These are phyloP conservation scores for Dryadula phaetusa DNA, from an alignment of 2,888 invertebrate species.

Conservation along the genomic window DNA sequence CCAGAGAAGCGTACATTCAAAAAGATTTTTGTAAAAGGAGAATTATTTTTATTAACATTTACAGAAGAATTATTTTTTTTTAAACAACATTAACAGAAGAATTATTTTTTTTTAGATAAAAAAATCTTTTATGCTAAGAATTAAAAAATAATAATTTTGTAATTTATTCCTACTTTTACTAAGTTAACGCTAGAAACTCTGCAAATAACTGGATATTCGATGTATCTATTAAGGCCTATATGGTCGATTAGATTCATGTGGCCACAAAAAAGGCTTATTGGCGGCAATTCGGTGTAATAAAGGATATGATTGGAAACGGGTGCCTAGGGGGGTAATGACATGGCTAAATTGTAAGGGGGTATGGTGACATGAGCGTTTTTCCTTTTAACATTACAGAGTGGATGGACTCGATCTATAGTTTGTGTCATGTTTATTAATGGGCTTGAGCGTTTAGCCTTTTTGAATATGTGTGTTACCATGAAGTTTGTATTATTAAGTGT, in stretches of 20 bases:
- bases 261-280: constrained; percentile 34
- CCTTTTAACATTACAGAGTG: constrained; percentile 30
- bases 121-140: too few species aligned
- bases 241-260: constrained; percentile 17
- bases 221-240: constrained; percentile 15
- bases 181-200: background rate
- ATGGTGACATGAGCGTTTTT: constrained; percentile 30
- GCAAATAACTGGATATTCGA: background rate
- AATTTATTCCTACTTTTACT: background rate
- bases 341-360: constrained; percentile 42
- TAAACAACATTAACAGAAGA: too few species aligned
- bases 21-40: too few species aligned
- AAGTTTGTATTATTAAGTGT: too few species aligned
- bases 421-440: constrained; percentile 18
- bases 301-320: constrained; percentile 43
- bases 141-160: too few species aligned
- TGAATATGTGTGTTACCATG: too few species aligned
- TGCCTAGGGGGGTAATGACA: constrained; percentile 44
- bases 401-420: constrained; percentile 17
- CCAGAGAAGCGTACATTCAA: too few species aligned
- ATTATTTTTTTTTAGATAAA: too few species aligned
- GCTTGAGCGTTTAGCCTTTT: background rate
- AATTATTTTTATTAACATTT: too few species aligned
- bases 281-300: constrained; percentile 39
- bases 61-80: too few species aligned